A percentile compares a stretch with the other conserved stretches of the same genome.
These are phyloP conservation scores for Leptinotarsa lineolata DNA, from an alignment of 1,140 invertebrate species.

Conservation along the genomic window DNA sequence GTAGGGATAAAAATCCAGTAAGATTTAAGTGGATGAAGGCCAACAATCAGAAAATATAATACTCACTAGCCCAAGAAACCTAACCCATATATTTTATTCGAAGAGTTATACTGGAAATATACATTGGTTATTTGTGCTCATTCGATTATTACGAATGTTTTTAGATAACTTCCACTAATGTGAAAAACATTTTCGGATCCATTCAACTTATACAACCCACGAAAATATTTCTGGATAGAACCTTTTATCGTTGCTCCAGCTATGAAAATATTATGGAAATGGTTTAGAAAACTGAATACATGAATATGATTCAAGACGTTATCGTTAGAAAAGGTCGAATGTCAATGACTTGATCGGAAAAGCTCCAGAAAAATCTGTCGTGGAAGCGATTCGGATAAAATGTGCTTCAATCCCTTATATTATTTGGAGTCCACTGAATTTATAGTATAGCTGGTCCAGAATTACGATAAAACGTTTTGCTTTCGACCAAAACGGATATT, in stretches of 20 bases:
- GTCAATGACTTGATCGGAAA: constrained; percentile 10
- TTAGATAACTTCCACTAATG: too few species aligned
- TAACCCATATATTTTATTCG: too few species aligned
- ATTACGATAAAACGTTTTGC: constrained; percentile 1
- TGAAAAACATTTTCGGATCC: too few species aligned
- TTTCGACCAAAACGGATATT: background rate
- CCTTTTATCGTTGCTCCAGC: background rate
- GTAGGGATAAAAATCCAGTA: too few species aligned
- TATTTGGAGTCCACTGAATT: constrained; percentile 15
- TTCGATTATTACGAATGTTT: too few species aligned
- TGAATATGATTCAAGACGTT: background rate
- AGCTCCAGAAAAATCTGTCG: constrained; percentile 11
- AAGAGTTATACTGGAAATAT: too few species aligned
- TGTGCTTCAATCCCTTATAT: constrained; percentile 8
- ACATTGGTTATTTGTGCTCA: too few species aligned
- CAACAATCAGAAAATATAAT: too few species aligned
- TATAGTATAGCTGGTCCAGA: background rate
- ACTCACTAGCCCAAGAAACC: too few species aligned
- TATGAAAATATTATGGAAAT: constrained; percentile 7
- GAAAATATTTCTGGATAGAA: background rate
- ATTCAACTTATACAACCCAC: background rate
- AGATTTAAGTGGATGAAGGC: too few species aligned
- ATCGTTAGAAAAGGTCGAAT: constrained; percentile 7
- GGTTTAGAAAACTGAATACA: background rate
- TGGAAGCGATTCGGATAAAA: constrained; percentile 15